Base-by-base conservation (phyloP, 2,888 invertebrate genomes). In the Troglohyphantes excavatus region DNA sequence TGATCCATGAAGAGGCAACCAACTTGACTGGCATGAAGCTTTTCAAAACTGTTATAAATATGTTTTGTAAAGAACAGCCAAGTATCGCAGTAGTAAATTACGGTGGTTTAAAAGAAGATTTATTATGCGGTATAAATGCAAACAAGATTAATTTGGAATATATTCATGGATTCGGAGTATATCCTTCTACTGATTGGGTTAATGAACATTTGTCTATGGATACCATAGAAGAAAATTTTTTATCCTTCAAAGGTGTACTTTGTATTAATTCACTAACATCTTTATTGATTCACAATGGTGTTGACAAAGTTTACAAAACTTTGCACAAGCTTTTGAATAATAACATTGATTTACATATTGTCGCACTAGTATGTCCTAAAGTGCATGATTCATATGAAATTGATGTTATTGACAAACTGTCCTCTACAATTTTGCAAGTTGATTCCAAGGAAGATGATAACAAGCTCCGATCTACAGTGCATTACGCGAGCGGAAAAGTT, bases 251-350 rank as follows among this genome's bases (percentile, higher is more conserved):
- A 79, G 84, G 84, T 65, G 23, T 79, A 1, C 26, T 90, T 23
- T 79, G 61, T 72, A 72, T 90, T 13, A 29, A 84, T 65, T 90
- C 90, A 0, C 13, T 90, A 17, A 75, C 90, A 29, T 61, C 84
- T 6, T 59, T 90, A 21, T 23, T 90, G 5, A 70, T 84, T 39
- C 72, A 70, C 26, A 53, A 72, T 59, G 63, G 70, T 19, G 9
- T 65, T 17, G 75, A 67, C n/a, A 23, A 63, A 39, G 65, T 90
- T 23, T 90, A 84, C 33, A 78, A 72, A 29, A 7, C 33, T 0
- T 39, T 90, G 0, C 70, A 90, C 39, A 84, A 79, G 13, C n/a
- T 79, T 19, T 26, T 90, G 33, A 78, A 65, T 11, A 43, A 46
- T 6, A 84, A 79, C 39, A 13, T 26, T 17, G 46, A 82, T 26